These are phyloP conservation scores for Tineola bisselliella DNA, from an alignment of 2,888 invertebrate genomes.

Conservation along the genomic window DNA sequence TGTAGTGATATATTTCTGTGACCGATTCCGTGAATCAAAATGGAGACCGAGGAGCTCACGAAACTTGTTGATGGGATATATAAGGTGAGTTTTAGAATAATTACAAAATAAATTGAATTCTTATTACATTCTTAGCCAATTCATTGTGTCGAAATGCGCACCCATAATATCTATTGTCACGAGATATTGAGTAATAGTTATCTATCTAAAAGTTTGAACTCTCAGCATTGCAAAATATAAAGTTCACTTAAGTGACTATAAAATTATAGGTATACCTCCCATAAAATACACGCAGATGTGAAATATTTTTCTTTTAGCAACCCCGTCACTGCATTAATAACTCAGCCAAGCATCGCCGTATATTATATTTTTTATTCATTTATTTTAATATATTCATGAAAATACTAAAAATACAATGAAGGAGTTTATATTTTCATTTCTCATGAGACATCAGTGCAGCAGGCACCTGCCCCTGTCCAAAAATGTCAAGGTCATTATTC, in stretches of 20 bases:
- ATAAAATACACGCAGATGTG: background rate
- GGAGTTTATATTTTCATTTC: background rate
- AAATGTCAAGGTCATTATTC: conserved; percentile 46
- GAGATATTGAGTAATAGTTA: background rate
- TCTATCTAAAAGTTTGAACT: background rate
- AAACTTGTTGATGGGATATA: conserved; percentile 91
- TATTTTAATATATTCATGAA: background rate
- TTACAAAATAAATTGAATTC: too few species aligned
- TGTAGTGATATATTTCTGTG: conserved; percentile 39
- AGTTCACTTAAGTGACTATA: background rate
- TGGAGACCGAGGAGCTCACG: conserved; percentile 91
- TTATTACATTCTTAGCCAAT: background rate
- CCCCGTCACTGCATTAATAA: background rate
- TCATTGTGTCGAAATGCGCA: background rate
- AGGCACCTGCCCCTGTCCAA: conserved; percentile 32
- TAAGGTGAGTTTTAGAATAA: conserved; percentile 71
- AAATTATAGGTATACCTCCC: background rate
- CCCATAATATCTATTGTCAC: background rate
- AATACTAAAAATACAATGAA: conserved; percentile 1
- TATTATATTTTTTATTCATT: conserved; percentile 9
- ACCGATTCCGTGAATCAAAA: conserved; percentile 44
- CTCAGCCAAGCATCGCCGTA: background rate
- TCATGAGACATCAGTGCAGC: conserved; percentile 26
- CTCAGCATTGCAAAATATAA: background rate
- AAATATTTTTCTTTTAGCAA: background rate